These are phyloP conservation scores for Tenthredo mesomela DNA, from an alignment of 2,888 invertebrate genomes.

Conservation along the genomic window DNA sequence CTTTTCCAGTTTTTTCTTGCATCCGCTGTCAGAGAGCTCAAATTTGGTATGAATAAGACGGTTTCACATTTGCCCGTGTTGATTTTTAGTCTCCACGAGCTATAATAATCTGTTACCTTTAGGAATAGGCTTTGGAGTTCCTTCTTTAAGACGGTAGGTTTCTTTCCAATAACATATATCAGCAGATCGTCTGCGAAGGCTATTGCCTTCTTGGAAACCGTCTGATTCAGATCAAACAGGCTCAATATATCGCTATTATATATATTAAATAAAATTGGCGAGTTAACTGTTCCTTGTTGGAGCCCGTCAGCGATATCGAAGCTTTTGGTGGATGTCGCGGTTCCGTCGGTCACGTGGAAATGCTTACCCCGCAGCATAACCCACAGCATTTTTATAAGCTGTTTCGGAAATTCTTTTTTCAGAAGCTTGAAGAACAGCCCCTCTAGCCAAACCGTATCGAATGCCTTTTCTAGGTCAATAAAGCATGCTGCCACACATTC, in stretches of 20 bases:
- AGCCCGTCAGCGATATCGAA: too few species aligned
- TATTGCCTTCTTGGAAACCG: not conserved
- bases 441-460: too few species aligned
- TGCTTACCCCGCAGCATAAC: too few species aligned
- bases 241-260: slow-evolving; percentile 52
- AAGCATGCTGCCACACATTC: too few species aligned
- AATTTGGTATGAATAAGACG: not conserved
- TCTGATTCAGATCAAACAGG: slow-evolving; percentile 41
- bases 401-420: too few species aligned
- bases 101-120: not conserved
- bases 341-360: too few species aligned
- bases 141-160: not conserved
- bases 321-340: too few species aligned
- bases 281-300: slow-evolving; percentile 53
- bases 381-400: too few species aligned
- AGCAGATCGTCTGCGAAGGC: slow-evolving; percentile 56
- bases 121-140: not conserved
- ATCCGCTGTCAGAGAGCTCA: not conserved
- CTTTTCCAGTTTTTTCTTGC: not conserved
- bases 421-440: too few species aligned
- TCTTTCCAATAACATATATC: slow-evolving; percentile 36
- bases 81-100: not conserved
- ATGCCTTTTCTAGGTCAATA: too few species aligned
- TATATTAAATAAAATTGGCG: slow-evolving; percentile 55
- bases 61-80: slow-evolving; percentile 15